These are phyloP conservation scores for Reinhardtius hippoglossoides DNA, from an alignment of 2,113 vertebrate genomes.

Conservation along the genomic window DNA sequence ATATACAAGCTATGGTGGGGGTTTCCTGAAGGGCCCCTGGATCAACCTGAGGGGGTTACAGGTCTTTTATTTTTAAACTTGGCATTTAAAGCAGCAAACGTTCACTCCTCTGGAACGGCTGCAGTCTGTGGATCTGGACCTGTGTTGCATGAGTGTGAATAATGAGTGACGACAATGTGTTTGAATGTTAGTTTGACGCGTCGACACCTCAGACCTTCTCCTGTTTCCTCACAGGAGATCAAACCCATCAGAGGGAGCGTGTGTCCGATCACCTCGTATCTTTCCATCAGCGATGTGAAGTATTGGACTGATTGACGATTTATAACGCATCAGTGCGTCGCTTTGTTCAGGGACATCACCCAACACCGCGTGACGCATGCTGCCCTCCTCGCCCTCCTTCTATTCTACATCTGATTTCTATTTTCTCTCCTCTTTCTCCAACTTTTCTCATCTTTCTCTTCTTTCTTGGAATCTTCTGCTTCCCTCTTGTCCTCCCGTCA, in stretches of 20 bases:
- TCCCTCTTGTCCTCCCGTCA: background rate
- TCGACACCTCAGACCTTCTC: background rate
- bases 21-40: background rate
- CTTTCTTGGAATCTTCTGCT: background rate
- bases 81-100: too few species aligned
- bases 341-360: conserved; percentile 33
- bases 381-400: background rate
- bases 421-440: background rate
- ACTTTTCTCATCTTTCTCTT: background rate
- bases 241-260: background rate
- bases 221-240: conserved; percentile 12
- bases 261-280: conserved; percentile 3
- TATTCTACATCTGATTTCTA: background rate
- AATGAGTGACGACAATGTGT: background rate
- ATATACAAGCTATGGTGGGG: too few species aligned
- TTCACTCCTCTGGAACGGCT: background rate
- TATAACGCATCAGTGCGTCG: conserved; percentile 26
- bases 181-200: background rate
- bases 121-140: background rate
- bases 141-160: background rate
- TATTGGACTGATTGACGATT: conserved; percentile 7
- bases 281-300: conserved; percentile 29
- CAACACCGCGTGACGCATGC: conserved; percentile 24
- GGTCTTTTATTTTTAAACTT: too few species aligned
- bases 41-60: background rate